Conservation (phyloP, 30 jellyfish, hydroid and myxozoan genomes). For the Chrysaora quinquecirrha region DNA sequence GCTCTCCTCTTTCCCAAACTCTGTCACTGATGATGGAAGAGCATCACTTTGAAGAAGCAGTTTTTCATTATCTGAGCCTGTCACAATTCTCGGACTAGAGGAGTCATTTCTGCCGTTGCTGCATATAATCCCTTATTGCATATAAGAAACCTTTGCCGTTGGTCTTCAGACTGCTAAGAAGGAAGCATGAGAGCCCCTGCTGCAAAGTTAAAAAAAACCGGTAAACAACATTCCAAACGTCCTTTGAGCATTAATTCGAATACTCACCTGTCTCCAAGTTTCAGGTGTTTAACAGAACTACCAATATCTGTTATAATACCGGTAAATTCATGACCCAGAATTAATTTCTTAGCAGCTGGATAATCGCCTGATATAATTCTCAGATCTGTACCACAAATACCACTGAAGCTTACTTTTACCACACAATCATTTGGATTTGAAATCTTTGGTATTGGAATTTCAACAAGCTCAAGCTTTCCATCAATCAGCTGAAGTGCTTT, state of each 20-base stretch:
- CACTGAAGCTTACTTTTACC: conserved; percentile 71
- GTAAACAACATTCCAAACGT: neutral
- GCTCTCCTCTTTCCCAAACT: no score
- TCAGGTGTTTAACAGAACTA: conserved; percentile 53
- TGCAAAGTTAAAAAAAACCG: neutral
- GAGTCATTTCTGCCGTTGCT: neutral
- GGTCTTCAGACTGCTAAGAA: neutral
- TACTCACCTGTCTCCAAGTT: conserved; percentile 82
- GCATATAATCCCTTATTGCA: neutral
- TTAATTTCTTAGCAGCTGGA: conserved; percentile 74
- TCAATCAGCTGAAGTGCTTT: conserved; percentile 69
- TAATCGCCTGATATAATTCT: conserved; percentile 56
- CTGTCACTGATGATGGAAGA: no score
- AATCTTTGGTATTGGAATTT: conserved; percentile 70
- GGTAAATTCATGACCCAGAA: conserved; percentile 86
- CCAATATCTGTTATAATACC: conserved; percentile 81
- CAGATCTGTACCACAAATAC: conserved; percentile 86
- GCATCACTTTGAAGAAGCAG: no score
- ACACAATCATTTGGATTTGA: conserved; percentile 63
- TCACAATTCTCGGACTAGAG: neutral
- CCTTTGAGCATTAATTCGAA: neutral
- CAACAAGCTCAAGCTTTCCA: conserved; percentile 64
- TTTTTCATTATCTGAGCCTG: neutral
- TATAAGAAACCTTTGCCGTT: no score
- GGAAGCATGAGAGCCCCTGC: conserved; percentile 15